These are phyloP conservation scores for Chondrilla cf. caribensis DNA, from an alignment of 37 sponge, comb jelly and placozoan genomes.

Conservation along the genomic window DNA sequence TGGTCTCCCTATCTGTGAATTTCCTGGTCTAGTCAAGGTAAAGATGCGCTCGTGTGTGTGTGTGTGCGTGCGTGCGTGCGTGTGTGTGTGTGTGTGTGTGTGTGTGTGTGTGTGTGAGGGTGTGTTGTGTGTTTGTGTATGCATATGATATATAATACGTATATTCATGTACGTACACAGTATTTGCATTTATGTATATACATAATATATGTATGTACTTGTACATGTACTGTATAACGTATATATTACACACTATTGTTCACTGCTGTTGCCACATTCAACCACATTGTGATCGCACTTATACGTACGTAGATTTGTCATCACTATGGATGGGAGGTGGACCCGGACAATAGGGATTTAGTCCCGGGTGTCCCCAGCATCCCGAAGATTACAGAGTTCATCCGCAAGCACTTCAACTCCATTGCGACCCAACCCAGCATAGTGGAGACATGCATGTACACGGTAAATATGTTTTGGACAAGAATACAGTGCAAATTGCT, in stretches of 20 bases:
- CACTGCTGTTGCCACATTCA: too few species aligned
- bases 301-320: conserved; percentile 11
- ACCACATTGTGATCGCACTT: background rate
- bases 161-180: background rate
- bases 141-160: background rate
- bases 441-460: conserved; percentile 58
- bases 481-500: too few species aligned
- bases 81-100: background rate
- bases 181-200: background rate
- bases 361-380: background rate
- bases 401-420: conserved; percentile 7
- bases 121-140: background rate
- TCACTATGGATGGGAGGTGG: background rate
- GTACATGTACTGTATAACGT: too few species aligned
- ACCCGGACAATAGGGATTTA: conserved; percentile 26
- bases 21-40: conserved; percentile 87
- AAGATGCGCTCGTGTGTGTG: background rate
- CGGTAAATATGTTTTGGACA: conserved; percentile 24
- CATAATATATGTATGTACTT: too few species aligned
- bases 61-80: background rate
- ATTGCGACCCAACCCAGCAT: conserved; percentile 31
- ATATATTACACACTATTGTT: too few species aligned
- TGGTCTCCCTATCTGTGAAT: conserved; percentile 74
- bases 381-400: conserved; percentile 4
- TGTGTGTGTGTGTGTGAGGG: background rate